phyloP scores from a whole-genome alignment of 2,113 vertebrate genomes.

The Pteronura brasiliensis region DNA sequence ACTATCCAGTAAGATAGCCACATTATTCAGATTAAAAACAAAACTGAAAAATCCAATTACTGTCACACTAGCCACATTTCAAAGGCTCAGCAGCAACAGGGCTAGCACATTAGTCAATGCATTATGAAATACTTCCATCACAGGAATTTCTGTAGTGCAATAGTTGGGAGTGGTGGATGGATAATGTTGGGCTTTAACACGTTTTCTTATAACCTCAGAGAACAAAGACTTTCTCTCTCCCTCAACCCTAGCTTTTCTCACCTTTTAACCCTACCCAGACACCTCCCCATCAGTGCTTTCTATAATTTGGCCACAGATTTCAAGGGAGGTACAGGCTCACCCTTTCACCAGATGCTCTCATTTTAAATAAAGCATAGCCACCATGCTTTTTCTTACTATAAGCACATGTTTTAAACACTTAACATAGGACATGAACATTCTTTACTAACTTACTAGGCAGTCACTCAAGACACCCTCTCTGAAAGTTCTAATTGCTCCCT shows the following conservation, averaged over 20 bases:
- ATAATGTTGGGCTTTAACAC: no score
- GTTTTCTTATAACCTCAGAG: background rate
- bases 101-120: background rate
- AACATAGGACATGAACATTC: background rate
- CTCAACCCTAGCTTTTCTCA: background rate
- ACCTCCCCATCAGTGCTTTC: background rate
- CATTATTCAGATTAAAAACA: background rate
- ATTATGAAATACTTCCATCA: background rate
- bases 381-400: background rate
- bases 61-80: background rate
- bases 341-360: background rate
- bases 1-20: background rate
- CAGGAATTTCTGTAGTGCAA: background rate
- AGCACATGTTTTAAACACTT: background rate
- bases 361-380: background rate
- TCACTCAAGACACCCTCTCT: background rate
- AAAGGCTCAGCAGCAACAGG: background rate
- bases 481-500: background rate
- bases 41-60: background rate
- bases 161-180: background rate
- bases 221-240: background rate
- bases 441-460: background rate
- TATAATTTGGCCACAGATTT: background rate
- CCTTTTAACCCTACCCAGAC: background rate
- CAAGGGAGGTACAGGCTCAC: background rate